Conservation (phyloP, 2,888 invertebrate species). For the Drosophila tripunctata region DNA sequence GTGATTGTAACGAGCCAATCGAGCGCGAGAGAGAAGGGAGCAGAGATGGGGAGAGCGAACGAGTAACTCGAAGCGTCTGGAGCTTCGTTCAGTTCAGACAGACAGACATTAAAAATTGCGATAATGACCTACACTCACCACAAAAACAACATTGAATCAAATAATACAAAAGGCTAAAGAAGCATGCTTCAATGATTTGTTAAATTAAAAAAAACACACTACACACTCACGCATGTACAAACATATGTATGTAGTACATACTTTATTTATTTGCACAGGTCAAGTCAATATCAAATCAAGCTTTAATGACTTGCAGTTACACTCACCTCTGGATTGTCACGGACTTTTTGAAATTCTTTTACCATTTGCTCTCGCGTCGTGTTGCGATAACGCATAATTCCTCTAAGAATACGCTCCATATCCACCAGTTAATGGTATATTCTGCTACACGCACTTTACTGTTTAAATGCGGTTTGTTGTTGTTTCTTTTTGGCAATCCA, state of each 20-base stretch:
- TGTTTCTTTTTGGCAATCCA: conserved; percentile 9
- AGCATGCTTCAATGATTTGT: conserved; percentile 21
- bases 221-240: background rate
- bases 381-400: conserved; percentile 94
- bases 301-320: conserved; percentile 11
- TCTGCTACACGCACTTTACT: conserved; percentile 29
- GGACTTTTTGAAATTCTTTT: conserved; percentile 95
- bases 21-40: background rate
- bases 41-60: conserved; percentile 14
- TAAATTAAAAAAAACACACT: conserved; percentile 5
- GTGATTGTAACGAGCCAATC: background rate
- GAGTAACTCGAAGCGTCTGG: conserved; percentile 23
- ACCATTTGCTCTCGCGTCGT: conserved; percentile 94
- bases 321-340: conserved; percentile 90
- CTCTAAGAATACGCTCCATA: conserved; percentile 95
- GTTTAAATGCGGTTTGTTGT: conserved; percentile 27
- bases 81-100: conserved; percentile 18
- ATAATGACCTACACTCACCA: conserved; percentile 43
- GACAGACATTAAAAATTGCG: conserved; percentile 44
- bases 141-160: conserved; percentile 20
- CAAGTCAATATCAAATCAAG: conserved; percentile 21
- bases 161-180: conserved; percentile 17
- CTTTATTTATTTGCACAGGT: background rate
- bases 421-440: conserved; percentile 10
- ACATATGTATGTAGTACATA: background rate